Percentiles rank a stretch among this genome's conserved stretches.
Evolutionary conservation across 2,888 invertebrate species (phyloP).

Genomic region (Erannis defoliaria): DNA sequence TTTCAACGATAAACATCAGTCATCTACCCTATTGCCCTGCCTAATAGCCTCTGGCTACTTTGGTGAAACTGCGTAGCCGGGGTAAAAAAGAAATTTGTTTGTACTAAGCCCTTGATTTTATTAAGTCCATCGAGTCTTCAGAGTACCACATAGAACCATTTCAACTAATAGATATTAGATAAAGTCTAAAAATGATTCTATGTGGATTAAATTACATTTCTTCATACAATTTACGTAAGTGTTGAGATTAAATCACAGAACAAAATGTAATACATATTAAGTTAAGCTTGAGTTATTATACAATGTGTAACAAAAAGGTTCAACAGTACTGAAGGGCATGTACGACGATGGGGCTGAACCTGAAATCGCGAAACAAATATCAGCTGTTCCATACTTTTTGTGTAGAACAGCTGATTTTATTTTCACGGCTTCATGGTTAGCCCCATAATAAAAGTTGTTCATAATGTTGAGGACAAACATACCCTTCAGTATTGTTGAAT

Average conservation of each 20-base stretch:
- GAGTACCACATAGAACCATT: conserved; percentile 28
- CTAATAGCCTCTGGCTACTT: background rate
- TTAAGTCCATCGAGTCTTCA: background rate
- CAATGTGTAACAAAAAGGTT: too few species aligned
- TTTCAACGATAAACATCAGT: too few species aligned
- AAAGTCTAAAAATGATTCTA: conserved; percentile 20
- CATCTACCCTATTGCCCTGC: too few species aligned
- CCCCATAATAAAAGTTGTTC: too few species aligned
- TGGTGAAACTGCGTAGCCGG: background rate
- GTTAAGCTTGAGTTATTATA: background rate
- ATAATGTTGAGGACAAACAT: too few species aligned
- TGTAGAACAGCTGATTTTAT: too few species aligned
- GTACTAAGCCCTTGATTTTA: conserved; percentile 1
- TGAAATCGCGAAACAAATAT: too few species aligned
- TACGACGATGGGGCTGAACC: too few species aligned
- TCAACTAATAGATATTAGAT: background rate
- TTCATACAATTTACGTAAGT: conserved; percentile 24
- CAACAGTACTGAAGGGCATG: too few species aligned
- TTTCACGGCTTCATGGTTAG: too few species aligned
- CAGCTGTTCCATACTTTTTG: too few species aligned
- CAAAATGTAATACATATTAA: background rate
- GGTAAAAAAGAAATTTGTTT: background rate
- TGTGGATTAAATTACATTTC: conserved; percentile 17
- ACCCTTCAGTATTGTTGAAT: too few species aligned
- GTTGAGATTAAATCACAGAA: conserved; percentile 9